A percentile compares a stretch with the other conserved stretches of the same genome.
phyloP scores from a whole-genome alignment of 2,797 vertebrate genomes.

The Anas acuta region DNA sequence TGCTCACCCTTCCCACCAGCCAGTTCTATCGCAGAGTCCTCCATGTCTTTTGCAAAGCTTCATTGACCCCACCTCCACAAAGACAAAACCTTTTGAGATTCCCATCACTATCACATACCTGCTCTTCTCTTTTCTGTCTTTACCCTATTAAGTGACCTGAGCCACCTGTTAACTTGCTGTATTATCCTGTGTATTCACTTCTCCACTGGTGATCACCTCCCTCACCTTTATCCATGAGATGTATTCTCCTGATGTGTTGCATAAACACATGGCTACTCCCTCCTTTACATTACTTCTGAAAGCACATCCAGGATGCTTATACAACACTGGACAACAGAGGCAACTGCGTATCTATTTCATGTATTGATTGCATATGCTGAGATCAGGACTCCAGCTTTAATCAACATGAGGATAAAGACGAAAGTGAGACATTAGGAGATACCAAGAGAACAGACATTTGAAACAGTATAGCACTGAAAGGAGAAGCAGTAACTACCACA shows the following conservation, averaged over 20 bases:
- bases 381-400: constrained; percentile 10
- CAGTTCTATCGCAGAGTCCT: neutral
- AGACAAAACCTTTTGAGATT: neutral
- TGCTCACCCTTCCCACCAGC: neutral
- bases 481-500: neutral
- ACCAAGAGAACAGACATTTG: neutral
- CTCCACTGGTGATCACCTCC: fast-evolving
- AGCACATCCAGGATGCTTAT: neutral
- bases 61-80: neutral
- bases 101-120: neutral
- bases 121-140: neutral
- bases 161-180: neutral
- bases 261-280: neutral
- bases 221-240: neutral
- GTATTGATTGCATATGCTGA: constrained; percentile 10
- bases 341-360: neutral
- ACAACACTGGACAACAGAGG: neutral
- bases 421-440: constrained; percentile 40
- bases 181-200: neutral
- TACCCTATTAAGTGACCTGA: neutral
- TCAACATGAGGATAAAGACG: neutral
- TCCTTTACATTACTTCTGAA: neutral
- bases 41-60: neutral
- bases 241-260: neutral
- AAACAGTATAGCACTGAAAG: neutral